Percentiles rank a stretch among this genome's conserved stretches.
phyloP scores from a whole-genome alignment of 2,888 invertebrate species.

The Seira sanloemensis region DNA sequence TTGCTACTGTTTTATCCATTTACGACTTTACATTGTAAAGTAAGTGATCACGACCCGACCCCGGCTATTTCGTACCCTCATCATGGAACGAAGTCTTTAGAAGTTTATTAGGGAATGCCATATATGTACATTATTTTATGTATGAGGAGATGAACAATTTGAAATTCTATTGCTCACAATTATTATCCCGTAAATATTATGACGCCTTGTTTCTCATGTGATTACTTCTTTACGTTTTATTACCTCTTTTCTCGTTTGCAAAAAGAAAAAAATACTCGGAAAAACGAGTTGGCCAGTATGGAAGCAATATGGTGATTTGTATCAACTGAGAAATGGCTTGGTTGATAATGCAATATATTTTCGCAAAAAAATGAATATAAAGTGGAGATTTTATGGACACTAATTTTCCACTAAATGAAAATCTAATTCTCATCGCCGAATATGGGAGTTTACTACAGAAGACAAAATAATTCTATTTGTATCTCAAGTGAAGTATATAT shows the following conservation, averaged over 20 bases:
- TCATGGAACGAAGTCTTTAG: no score
- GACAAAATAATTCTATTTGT: no score
- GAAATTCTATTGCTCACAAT: constrained; percentile 51
- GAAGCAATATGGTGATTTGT: background rate
- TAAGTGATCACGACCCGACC: background rate
- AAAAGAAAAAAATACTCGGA: background rate
- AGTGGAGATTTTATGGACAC: constrained; percentile 46
- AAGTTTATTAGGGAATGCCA: no score
- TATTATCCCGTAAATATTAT: constrained; percentile 62
- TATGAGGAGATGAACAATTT: constrained; percentile 35
- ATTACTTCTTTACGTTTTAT: constrained; percentile 36
- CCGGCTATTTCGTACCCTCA: no score
- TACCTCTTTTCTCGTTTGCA: background rate
- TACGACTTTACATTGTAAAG: background rate
- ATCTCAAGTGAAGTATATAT: no score
- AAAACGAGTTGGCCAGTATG: background rate
- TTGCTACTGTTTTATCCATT: background rate
- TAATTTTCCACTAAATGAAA: constrained; percentile 45
- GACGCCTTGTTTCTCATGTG: constrained; percentile 52
- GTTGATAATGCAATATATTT: constrained; percentile 22
- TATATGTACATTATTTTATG: background rate
- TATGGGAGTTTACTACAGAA: no score
- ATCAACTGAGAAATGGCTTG: constrained; percentile 6
- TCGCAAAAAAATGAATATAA: constrained; percentile 42
- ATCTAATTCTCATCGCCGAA: no score